Conservation (phyloP, 2,888 invertebrate genomes). For the Pseudococcus viburni region DNA sequence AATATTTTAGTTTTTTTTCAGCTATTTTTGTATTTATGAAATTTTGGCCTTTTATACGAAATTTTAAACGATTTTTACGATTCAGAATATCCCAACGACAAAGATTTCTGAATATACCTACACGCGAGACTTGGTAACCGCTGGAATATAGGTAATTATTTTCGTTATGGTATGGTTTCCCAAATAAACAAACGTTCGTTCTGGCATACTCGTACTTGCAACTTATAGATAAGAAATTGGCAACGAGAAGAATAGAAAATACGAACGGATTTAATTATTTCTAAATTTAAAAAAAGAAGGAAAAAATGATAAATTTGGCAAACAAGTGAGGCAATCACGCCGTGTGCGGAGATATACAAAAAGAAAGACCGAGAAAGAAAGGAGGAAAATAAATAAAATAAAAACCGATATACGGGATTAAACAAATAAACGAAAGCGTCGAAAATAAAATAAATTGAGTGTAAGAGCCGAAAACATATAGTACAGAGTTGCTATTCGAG, state of each 20-base stretch:
- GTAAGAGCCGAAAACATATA: conserved; percentile 37
- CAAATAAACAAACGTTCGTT: neutral
- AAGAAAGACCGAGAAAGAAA: neutral
- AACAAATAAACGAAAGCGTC: conserved; percentile 47
- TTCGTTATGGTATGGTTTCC: neutral
- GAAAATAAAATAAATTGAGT: conserved; percentile 54
- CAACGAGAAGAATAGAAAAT: conserved; percentile 5
- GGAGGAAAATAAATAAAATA: conserved; percentile 23
- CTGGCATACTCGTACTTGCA: neutral
- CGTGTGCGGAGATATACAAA: neutral
- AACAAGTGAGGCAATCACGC: conserved; percentile 18
- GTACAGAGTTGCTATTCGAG: conserved; percentile 27
- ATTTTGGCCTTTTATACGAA: no score
- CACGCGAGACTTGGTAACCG: no score
- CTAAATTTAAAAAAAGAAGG: neutral
- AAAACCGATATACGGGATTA: conserved; percentile 52
- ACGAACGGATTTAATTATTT: conserved; percentile 22
- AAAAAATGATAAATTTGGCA: conserved; percentile 50
- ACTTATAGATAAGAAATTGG: conserved; percentile 2
- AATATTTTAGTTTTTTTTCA: no score
- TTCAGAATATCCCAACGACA: neutral
- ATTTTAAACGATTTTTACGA: no score
- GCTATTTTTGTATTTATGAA: no score
- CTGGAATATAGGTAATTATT: neutral
- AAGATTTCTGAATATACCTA: neutral